A percentile compares a stretch with the other conserved stretches of the same genome.
phyloP scores from a whole-genome alignment of 2,113 vertebrate genomes.

The Propithecus coquereli region DNA sequence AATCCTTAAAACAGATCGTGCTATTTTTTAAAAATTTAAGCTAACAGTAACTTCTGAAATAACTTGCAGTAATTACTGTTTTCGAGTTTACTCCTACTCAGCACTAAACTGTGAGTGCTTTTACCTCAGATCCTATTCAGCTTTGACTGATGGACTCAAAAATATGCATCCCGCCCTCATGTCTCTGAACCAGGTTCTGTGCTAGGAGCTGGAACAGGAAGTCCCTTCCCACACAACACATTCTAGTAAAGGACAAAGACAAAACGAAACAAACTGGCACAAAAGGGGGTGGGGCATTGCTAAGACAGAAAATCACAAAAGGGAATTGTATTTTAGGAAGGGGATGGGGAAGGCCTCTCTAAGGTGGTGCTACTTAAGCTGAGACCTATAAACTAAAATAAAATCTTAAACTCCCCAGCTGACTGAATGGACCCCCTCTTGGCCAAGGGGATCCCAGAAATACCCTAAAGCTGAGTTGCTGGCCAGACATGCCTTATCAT shows the following conservation, averaged over 20 bases:
- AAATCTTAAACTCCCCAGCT: no score
- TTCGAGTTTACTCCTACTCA: background rate
- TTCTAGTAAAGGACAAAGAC: background rate
- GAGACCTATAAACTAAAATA: background rate
- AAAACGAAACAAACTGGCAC: background rate
- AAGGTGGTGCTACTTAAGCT: background rate
- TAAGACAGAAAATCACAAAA: background rate
- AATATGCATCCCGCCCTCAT: background rate
- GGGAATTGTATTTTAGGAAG: background rate
- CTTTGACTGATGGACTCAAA: background rate
- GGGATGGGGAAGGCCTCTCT: background rate
- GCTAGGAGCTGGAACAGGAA: background rate
- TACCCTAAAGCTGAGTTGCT: no score
- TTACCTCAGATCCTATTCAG: background rate
- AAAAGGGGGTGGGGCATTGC: background rate
- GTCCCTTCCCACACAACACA: background rate
- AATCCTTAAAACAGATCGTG: background rate
- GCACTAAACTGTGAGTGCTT: background rate
- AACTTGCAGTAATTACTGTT: conserved; percentile 1
- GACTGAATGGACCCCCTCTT: no score
- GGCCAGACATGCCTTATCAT: no score
- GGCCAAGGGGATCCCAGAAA: no score
- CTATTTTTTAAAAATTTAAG: background rate
- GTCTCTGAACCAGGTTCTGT: background rate
- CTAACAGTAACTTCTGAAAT: background rate